A percentile compares a stretch with the other conserved stretches of the same genome.
Evolutionary conservation across 2,113 vertebrate genomes (phyloP).

Genomic region (Todiramphus saurophagus): DNA sequence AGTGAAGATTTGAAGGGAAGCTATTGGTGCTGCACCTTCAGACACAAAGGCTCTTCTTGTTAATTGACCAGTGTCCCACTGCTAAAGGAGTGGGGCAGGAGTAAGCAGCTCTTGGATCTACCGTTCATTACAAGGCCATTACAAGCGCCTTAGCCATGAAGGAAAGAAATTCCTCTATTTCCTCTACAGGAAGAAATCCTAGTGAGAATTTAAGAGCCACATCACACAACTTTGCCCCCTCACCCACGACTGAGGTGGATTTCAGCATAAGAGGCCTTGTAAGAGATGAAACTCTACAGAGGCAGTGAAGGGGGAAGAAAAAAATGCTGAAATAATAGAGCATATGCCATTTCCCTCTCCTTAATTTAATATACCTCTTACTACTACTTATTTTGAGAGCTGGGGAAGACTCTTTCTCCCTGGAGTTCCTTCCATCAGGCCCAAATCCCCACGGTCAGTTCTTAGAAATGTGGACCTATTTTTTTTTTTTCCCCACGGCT

Average conservation of each 20-base stretch:
- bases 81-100: neutral
- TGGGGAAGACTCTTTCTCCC: neutral
- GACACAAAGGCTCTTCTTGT: neutral
- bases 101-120: neutral
- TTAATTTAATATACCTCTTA: neutral
- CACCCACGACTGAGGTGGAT: neutral
- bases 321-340: neutral
- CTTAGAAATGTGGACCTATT: neutral
- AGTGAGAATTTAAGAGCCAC: neutral
- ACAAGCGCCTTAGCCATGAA: neutral
- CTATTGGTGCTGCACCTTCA: neutral
- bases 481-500: neutral
- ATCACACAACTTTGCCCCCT: neutral
- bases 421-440: neutral
- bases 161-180: neutral
- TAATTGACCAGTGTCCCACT: neutral
- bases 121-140: neutral
- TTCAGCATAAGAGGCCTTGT: neutral
- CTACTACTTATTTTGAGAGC: neutral
- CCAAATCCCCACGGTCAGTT: neutral
- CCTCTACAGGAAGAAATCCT: neutral
- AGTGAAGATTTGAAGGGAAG: neutral
- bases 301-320: neutral
- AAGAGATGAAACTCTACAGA: neutral
- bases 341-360: neutral